Evolutionary conservation across 2,888 invertebrate species (phyloP), one percentile per base, ranked within the genome.

Genomic region (Rhamphomyia laevipes): DNA sequence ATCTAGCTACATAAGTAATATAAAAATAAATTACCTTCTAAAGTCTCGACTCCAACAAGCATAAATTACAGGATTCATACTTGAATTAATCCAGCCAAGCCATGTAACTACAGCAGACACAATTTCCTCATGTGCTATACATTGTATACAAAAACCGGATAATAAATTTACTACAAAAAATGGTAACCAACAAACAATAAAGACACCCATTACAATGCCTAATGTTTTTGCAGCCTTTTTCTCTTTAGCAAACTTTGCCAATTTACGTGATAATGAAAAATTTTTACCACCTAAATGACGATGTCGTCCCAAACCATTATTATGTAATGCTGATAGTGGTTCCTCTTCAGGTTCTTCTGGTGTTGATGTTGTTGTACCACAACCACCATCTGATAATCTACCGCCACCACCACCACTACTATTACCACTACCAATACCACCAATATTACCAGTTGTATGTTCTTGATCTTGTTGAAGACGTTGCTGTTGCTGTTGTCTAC

Each of bases 31-130:
- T 76, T 67, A 90, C 90, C 91, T 85, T 73, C 91, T 77, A 68
- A 96, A 96, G 72, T 96, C 96, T 63, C 91, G 78, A 74, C 93
- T 94, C 86, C 95, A 95, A 66, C 93, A 92, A n/a, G 95, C 95
- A 70, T 96, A 96, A 65, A 96, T 96, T 57, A 95, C 90, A 0
- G 95, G 95, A 74, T 93, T 93, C 92, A 93, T 93, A 53, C 90
- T 87, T 43, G 91, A 91, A 72, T 93, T 93, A 68, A 92, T 88
- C 92, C 92, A 93, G 47, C 93, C 93, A 40, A 92, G 77, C 93
- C 93, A 93, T 57, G 91, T 91, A 52, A 92, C 91, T 51, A 92
- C 81, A 40, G 89, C 86, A 55, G 86, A 84, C 27, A 92, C 86
- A 51, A 90, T 80, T 70, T 91, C 87, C 65, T 89, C 89, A 63